These are phyloP conservation scores for Bombus balteatus DNA, from an alignment of 1,140 invertebrate species.

Conservation along the genomic window DNA sequence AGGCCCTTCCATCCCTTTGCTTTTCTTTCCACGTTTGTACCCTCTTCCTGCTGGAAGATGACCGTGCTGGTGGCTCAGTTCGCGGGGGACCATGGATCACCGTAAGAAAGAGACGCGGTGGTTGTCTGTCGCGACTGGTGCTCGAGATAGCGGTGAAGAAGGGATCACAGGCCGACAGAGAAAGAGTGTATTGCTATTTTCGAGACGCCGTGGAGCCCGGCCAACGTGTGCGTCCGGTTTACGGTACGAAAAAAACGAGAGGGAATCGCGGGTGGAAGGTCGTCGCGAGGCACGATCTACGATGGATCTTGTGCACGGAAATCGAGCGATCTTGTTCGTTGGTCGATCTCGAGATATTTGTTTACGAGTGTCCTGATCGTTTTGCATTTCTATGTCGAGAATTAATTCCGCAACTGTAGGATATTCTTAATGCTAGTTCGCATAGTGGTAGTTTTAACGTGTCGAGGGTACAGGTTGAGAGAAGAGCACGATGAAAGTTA, in stretches of 20 bases:
- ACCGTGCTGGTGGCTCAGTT: background rate
- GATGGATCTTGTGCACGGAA: slow-evolving; percentile 10
- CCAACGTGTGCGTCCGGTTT: slow-evolving; percentile 59
- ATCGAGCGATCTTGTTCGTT: background rate
- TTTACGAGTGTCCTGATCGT: background rate
- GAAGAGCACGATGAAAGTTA: background rate
- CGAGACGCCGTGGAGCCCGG: slow-evolving; percentile 63
- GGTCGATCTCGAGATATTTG: background rate
- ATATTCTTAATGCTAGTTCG: background rate
- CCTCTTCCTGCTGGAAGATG: background rate
- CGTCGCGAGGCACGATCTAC: slow-evolving; percentile 15
- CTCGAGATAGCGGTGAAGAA: slow-evolving; percentile 37
- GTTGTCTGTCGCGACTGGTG: background rate
- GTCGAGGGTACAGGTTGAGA: background rate
- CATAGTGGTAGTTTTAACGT: background rate
- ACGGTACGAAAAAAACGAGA: slow-evolving; percentile 22
- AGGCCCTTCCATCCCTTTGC: background rate
- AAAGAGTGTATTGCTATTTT: slow-evolving; percentile 65
- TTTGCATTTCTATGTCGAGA: background rate
- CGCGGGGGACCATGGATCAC: slow-evolving; percentile 1
- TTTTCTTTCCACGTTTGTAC: background rate
- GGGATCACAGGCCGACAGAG: slow-evolving; percentile 21
- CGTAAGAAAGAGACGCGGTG: slow-evolving; percentile 15
- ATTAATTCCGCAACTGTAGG: background rate
- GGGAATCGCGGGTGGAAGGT: slow-evolving; percentile 53